Base-by-base conservation (phyloP, 2,888 invertebrate species). In the Elmis aenea region DNA sequence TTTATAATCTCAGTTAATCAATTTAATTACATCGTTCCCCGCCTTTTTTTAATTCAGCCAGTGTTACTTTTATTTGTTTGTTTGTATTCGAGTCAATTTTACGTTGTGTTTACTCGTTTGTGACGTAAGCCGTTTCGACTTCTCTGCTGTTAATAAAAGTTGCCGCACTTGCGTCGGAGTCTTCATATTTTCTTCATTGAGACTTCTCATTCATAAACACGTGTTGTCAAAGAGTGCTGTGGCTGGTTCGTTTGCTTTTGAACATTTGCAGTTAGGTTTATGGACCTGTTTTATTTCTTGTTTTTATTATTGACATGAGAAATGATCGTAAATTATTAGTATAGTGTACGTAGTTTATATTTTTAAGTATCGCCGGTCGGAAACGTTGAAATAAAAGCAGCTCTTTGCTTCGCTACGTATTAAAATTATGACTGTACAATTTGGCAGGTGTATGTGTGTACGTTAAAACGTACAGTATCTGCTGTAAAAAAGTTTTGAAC, bases 301-400 rank as follows among this genome's bases (percentile, higher is more conserved):
- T 31, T 15, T 31, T 24, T 15, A 10, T 31, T 21, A 9, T 2
- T n/a, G 6, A 13, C 18, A 33, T 14, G 15, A 14, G 5, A 21
- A n/a, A 10, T n/a, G 28, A 14, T 27, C 9, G 27, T 10, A 11
- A 14, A 30, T 14, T 23, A 15, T 22, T n/a, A n/a, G n/a, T n/a
- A n/a, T n/a, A n/a, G 10, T 21, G 26, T 26, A 37, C 31, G 31
- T 38, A 33, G 38, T 38, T 33, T 32, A 12, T 14, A 27, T 22
- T 37, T 31, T 37, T 26, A 31, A 15, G 26, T 31, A 31, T 32
- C 16, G 26, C 16, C 31, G 12, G 18, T 36, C 29, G 25, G 29
- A 31, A 31, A 37, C 26, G 22, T 26, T 25, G 21, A 13, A 25
- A 30, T 26, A 37, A 37, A 31, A 37, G 31, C 30, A 31, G 26